These are phyloP conservation scores for Phalanger gymnotis DNA, from an alignment of 2,797 vertebrate species.

Conservation along the genomic window DNA sequence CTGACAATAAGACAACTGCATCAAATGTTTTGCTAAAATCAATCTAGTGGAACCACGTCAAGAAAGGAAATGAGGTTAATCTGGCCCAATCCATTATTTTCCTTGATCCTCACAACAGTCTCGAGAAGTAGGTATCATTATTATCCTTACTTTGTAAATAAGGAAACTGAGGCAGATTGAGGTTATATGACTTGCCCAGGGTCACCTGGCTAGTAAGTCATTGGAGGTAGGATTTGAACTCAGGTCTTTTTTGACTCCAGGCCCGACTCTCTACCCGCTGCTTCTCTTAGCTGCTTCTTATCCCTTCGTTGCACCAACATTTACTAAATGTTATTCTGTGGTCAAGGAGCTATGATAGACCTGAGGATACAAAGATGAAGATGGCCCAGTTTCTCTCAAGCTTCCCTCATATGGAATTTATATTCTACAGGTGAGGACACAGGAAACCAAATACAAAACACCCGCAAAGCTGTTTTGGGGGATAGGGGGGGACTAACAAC, in stretches of 20 bases:
- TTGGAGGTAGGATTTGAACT: background rate
- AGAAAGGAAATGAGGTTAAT: background rate
- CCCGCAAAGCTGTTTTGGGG: background rate
- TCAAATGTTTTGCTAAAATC: background rate
- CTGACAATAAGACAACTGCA: background rate
- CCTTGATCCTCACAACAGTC: background rate
- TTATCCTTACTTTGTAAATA: background rate
- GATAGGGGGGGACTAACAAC: background rate
- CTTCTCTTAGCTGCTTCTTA: background rate
- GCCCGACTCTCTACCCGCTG: background rate
- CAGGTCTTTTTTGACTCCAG: background rate
- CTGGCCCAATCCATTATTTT: background rate
- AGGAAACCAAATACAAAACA: background rate
- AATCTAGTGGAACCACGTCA: background rate
- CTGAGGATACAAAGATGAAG: background rate
- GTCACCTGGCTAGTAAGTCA: background rate
- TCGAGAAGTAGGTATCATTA: background rate
- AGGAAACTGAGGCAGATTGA: background rate
- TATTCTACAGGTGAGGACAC: background rate
- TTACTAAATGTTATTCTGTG: background rate
- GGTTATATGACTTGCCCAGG: background rate
- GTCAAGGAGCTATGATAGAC: background rate
- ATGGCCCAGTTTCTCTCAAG: background rate
- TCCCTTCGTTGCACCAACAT: background rate
- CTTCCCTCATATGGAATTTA: background rate